Base-by-base conservation (phyloP, 2,113 vertebrate genomes). In the Alosa alosa region DNA sequence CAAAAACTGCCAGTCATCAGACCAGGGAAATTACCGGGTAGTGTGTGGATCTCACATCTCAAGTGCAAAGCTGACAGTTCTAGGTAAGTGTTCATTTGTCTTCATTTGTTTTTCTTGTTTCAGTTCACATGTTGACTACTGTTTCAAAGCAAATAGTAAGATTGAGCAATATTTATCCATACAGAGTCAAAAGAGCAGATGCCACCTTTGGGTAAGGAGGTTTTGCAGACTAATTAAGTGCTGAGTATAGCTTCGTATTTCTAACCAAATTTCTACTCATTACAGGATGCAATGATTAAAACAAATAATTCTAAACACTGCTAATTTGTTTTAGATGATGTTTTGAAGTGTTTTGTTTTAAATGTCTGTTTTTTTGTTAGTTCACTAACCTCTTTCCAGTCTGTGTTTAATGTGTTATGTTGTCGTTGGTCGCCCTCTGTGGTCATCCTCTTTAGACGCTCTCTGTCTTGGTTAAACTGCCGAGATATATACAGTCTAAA, bases 21-120 rank as follows among this genome's bases (percentile, higher is more conserved):
- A 99, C 91, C 95, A 97, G 91, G 97, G 97, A 89, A 97, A 97
- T 95, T 99, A 97, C 90, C 96, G 98, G 50, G 92, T 99, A 90
- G 97, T 99, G 39, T 99, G 98, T 86, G 98, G 98, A 31, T 97
- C 98, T 50, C 98, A 99, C 86, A 99, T 99, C 81, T 97, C 97
- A 89, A 98, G 96, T 85, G 98, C 97, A 89, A 98, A 95, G 86
- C 93, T 99, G 86, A 97, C 94, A 78, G 96, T 99, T 6, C 93
- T 97, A 3, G 98, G 98, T 99, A 96, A 94, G 96, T 93, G 68
- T 44, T n/a, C n/a, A n/a, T n/a, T n/a, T 50, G 13, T 91, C 82
- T 83, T 4, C 82, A 85, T 49, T 86, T 86, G 18, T 46, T n/a
- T 15, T 78, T 78, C 31, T 39, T 31, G n/a, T 68, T 68, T 68